These are phyloP conservation scores for Apus apus DNA, from an alignment of 2,113 vertebrate species.

Conservation along the genomic window DNA sequence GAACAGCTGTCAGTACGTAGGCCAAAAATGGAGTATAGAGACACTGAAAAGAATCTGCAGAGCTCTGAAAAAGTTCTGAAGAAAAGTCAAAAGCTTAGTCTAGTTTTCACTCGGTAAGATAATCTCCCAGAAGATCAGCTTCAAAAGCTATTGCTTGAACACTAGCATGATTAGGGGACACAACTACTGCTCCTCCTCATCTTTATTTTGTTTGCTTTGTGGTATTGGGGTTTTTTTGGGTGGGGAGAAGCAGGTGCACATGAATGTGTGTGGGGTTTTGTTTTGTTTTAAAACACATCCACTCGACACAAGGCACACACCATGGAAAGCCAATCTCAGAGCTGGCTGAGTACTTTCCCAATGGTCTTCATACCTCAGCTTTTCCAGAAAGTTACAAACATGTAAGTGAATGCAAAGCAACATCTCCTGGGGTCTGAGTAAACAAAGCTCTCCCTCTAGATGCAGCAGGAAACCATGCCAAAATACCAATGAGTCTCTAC, in stretches of 20 bases:
- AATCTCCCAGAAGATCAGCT: neutral
- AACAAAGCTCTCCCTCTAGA: neutral
- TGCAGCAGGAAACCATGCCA: neutral
- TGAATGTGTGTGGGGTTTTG: no score
- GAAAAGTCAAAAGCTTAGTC: neutral
- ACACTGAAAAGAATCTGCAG: neutral
- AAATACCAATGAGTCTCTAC: neutral
- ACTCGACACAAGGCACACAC: neutral
- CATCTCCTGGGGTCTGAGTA: neutral
- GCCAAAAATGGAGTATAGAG: neutral
- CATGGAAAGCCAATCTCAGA: neutral
- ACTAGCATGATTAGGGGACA: neutral
- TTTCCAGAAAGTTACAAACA: neutral
- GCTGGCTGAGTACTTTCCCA: neutral
- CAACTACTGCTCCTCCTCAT: neutral
- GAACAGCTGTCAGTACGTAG: neutral
- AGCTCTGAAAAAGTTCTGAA: neutral
- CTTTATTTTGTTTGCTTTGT: neutral
- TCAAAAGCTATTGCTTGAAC: neutral
- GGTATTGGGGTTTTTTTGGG: neutral
- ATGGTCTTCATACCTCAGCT: neutral
- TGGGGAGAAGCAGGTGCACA: accelerated
- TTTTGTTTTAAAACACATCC: neutral
- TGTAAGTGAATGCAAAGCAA: neutral
- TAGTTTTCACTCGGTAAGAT: neutral